Base-by-base conservation (phyloP, 2,113 vertebrate species). In the Camelus dromedarius region DNA sequence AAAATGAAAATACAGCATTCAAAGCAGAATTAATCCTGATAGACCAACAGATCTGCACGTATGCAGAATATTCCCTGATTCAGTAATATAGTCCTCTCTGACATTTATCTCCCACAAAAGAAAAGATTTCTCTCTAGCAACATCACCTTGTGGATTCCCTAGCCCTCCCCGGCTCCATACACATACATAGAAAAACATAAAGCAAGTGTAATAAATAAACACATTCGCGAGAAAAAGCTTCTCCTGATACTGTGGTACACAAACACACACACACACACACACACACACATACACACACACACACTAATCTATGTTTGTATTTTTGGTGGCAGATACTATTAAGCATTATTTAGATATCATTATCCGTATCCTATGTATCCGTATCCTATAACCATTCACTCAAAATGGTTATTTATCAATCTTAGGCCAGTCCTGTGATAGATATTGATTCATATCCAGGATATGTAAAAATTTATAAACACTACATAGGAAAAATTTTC, bases 1-100 rank as follows among this genome's bases (percentile, higher is more conserved):
- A 91, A 96, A 96, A 95, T 96, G 60, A 93, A 97, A 97, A 94
- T 80, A 93, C 0, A 91, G 46, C 87, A 97, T 91, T 96, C 69
- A 72, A 94, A 89, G 62, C 96, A 89, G 62, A 91, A 95, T 95
- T 93, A 82, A 66, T 95, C 72, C 52, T 46, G 42, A 96, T 60
- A 97, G 82, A 91, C 60, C 84, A 93, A 91, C 13, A 93, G 85
- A 73, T 91, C 28, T 92, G 48, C 62, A 79, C 54, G 85, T 62
- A 82, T 30, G 16, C 81, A 95, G 72, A 83, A 7, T 76, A 90
- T 86, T 90, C 26, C 64, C 42, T 35, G 69, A 93, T 70, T 95
- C 88, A 80, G 52, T 87, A 84, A 75, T 56, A 32, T 79, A 91
- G 90, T 54, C 67, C 54, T 81, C 77, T 72, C 94, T 93, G 46